Evolutionary conservation across 2,888 invertebrate species (phyloP), one percentile per base, ranked within the genome.

Genomic region (Brachypalpus laphriformis): DNA sequence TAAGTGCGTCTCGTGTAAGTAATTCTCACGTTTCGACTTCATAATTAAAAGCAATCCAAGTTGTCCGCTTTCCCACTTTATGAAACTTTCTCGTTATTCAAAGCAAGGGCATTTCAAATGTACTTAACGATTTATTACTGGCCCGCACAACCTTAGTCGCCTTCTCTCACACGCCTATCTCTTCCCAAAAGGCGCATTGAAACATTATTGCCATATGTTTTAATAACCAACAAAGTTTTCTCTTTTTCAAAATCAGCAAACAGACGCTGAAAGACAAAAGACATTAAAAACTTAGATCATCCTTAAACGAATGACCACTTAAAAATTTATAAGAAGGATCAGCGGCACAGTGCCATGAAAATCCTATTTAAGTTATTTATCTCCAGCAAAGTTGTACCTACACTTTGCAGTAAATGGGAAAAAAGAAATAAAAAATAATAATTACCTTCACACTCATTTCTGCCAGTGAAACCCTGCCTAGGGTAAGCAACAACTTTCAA

Each of bases 241-340:
- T 34, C 34, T 11, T 9, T 34, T 34, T 34, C 34, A 8, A 34
- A 34, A 34, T 34, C 34, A 34, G 9, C 34, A 34, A 4, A 34
- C 2, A 6, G 11, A 34, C 8, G 34, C 9, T 5, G 28, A 28
- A 42, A 34, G 20, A 47, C 20, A 47, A 42, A 42, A 42, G 7
- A 40, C 4, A n/a, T 5, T 14, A 14, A 8, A 47, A 20, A n/a
- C n/a, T n/a, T n/a, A n/a, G n/a, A 47, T 9, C 9, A 3, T 47
- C 47, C 47, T 42, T 47, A 47, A 47, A 47, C 20, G 47, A 47
- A 20, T 20, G 47, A 18, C 47, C 47, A 47, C 47, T 47, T 47
- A 47, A 47, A 47, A 47, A 20, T 47, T 47, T 47, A 47, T 47
- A 47, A 47, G 47, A 20, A 47, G 47, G 47, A 47, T 47, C 47